Evolutionary conservation across 2,888 invertebrate species (phyloP).

Genomic region (Eumacrocentrus americanus): DNA sequence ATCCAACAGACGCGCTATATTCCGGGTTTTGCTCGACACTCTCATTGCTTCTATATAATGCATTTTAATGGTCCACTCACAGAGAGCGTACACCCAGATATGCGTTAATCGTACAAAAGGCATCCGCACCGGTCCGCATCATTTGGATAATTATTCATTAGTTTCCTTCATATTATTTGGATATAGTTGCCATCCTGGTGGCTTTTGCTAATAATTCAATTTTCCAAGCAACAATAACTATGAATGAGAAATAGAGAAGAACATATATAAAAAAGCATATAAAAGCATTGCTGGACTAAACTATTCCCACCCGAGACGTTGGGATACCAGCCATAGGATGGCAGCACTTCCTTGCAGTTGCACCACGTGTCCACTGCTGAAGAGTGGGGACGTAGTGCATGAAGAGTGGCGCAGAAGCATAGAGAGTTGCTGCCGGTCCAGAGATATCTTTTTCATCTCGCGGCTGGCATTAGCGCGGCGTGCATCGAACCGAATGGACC

Average conservation of each 20-base stretch:
- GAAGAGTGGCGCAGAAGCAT: constrained; percentile 33
- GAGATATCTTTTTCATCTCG: constrained; percentile 23
- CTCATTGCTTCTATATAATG: constrained; percentile 45
- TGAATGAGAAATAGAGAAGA: background rate
- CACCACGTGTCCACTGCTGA: background rate
- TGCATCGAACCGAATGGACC: constrained; percentile 32
- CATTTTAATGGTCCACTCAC: constrained; percentile 49
- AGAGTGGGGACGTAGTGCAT: constrained; percentile 25
- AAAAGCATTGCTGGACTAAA: constrained; percentile 38
- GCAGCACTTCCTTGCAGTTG: constrained; percentile 48
- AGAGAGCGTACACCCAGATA: constrained; percentile 13
- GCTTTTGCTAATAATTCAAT: too few species aligned
- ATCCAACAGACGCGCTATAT: constrained; percentile 38
- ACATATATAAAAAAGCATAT: background rate
- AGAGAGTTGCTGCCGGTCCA: constrained; percentile 21
- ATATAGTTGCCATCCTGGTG: too few species aligned
- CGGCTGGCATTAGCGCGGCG: constrained; percentile 39
- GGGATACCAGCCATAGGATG: constrained; percentile 36
- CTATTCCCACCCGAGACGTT: constrained; percentile 37
- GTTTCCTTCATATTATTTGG: too few species aligned
- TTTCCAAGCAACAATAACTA: background rate
- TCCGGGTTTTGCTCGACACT: constrained; percentile 38
- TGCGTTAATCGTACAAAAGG: constrained; percentile 5
- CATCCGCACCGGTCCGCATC: too few species aligned
- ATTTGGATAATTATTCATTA: too few species aligned